These are phyloP conservation scores for Channa maculata DNA, from an alignment of 2,113 vertebrate species.

Conservation along the genomic window DNA sequence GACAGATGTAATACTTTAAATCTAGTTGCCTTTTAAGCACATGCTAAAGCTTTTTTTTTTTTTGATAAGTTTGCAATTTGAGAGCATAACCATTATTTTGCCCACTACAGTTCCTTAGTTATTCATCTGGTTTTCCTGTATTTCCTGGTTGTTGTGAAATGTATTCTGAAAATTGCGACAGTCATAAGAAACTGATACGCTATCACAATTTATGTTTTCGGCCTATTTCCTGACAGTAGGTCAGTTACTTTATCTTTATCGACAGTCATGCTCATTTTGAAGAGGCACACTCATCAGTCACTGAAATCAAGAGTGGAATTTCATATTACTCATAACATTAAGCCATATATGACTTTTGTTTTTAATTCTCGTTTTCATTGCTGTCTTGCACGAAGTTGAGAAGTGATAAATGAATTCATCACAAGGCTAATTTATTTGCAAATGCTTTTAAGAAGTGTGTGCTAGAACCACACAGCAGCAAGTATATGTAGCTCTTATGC, in stretches of 20 bases:
- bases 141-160: constrained; percentile 3
- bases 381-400: not conserved
- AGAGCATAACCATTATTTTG: too few species aligned
- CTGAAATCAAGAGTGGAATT: constrained; percentile 59
- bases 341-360: constrained; percentile 12
- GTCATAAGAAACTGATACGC: constrained; percentile 15
- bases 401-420: not conserved
- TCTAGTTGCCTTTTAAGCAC: not conserved
- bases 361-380: constrained; percentile 27
- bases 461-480: not conserved
- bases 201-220: constrained; percentile 15
- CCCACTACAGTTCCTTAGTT: not conserved
- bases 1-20: not conserved
- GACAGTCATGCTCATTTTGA: constrained; percentile 39
- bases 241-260: constrained; percentile 31
- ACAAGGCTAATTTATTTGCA: not conserved
- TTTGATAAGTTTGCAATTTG: too few species aligned
- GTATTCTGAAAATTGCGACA: not conserved
- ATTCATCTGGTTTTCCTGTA: constrained; percentile 18
- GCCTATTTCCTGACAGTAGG: constrained; percentile 57
- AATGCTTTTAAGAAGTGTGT: not conserved
- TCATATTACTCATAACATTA: constrained; percentile 57
- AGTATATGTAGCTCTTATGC: not conserved
- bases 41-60: not conserved
- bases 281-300: not conserved